Evolutionary conservation across 2,797 vertebrate genomes (phyloP), one percentile per base, ranked within the genome.

Genomic region (Anguilla megastoma): DNA sequence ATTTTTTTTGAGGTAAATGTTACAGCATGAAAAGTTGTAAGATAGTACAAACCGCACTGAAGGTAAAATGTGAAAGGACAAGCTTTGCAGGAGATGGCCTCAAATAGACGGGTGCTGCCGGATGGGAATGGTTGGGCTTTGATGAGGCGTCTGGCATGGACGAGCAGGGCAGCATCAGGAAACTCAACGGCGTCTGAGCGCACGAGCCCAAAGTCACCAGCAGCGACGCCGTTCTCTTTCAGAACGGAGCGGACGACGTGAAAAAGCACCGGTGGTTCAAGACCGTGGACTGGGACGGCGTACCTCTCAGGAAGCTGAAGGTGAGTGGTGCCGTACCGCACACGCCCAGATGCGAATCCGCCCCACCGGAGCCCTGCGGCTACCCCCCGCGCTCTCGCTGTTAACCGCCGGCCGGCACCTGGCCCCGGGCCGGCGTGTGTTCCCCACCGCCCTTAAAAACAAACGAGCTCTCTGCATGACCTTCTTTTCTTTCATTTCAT

Each of bases 241-340:
- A 99, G 98, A 98, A 99, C 10, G 98, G 98, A 89, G 97, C 97
- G 0, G 98, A 98, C 1, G 98, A 99, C 18, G 96, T 99, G 86
- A 99, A 98, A 90, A 96, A 96, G 36, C 98, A 99, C 87, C 92
- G 98, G 6, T 99, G 98, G 98, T 99, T 99, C 93, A 97, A 97
- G 84, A 92, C 95, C 0, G 89, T 98, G 79, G 98, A 99, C 89
- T 99, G 98, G 98, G 98, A 98, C 0, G 92, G 94, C 0, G 98
- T 99, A 87, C 97, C 97, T 1, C 95, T 96, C 89, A 96, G 96
- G 89, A 98, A 96, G 88, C 93, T 99, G n/a, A 98, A 98, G 97
- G 98, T 98, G 92, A 92, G 86, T 3, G 7, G 21, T 8, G 33
- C 8, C 5, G 18, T 50, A 58, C 30, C 36, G 36, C 24, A 50